Evolutionary conservation across 1,140 invertebrate species (phyloP), one percentile per base, ranked within the genome.

Genomic region (Cotesia glomerata): DNA sequence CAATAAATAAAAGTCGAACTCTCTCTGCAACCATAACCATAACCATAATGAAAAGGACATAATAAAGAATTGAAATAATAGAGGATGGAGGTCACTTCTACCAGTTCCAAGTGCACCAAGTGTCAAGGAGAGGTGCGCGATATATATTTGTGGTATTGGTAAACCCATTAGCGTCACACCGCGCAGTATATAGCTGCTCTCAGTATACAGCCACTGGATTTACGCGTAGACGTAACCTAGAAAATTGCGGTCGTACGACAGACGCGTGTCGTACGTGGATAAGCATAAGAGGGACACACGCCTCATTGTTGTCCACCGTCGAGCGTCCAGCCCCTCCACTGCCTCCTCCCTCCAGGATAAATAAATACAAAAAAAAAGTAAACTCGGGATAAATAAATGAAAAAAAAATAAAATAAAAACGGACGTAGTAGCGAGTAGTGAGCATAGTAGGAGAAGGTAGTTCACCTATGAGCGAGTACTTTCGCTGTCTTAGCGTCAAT

Each of bases 151-250:
- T 45, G 39, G 39, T 45, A 45, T 45, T 45, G 39, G 39, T 45
- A 45, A 45, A 45, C 11, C 7, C 39, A 45, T 45, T 45, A 45
- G 4, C 39, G 39, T 45, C 39, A 45, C 39, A 45, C 26, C 26
- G 26, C 26, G 39, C 39, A 45, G 39, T 45, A 45, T 26, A 26
- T 26, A 26, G 26, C 39, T 8, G 11, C 39, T 45, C 39, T 45
- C 39, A 5, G 11, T 45, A 45, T 58, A 16, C 61, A 7, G 65
- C 51, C 45, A 71, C 74, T 49, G 74, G 71, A 59, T 82, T 82
- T 84, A 80, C 82, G 80, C 81, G 78, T 82, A 82, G 81, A 80
- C 79, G 82, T 84, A 85, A 85, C 82, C 82, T 84, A 84, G 80
- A 83, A 84, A 83, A 78, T 77, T 36, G 51, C 58, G 72, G 26